Evolutionary conservation across 2,113 vertebrate genomes (phyloP).

Genomic region (Axis porcinus): DNA sequence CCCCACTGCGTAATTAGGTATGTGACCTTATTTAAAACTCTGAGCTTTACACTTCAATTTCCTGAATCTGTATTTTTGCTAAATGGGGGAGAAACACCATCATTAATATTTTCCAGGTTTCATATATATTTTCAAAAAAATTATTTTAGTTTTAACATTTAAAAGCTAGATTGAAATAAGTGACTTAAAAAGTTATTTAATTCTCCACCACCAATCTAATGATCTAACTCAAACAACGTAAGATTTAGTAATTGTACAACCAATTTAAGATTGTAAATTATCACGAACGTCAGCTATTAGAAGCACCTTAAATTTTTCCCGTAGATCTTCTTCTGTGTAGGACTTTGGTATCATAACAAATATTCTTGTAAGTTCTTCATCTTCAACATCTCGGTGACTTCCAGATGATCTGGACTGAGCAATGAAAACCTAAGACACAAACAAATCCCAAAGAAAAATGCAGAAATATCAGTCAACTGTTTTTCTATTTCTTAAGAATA

Average conservation of each 20-base stretch:
- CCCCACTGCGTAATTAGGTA: not conserved
- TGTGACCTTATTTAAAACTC: not conserved
- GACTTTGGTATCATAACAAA: constrained; percentile 97
- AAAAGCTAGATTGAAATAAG: not conserved
- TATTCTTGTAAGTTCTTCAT: constrained; percentile 95
- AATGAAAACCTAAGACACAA: constrained; percentile 85
- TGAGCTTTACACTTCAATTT: not conserved
- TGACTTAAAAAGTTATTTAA: not conserved
- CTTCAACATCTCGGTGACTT: constrained; percentile 93
- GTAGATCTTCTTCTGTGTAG: constrained; percentile 93
- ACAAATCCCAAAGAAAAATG: not conserved
- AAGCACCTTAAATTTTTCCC: constrained; percentile 91
- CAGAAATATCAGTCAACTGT: not conserved
- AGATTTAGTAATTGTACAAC: not conserved
- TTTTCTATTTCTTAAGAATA: not conserved
- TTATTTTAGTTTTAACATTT: constrained; percentile 8
- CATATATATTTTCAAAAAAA: not conserved
- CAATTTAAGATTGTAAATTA: not conserved
- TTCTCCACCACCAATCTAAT: not conserved
- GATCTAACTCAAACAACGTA: not conserved
- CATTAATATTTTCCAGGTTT: not conserved
- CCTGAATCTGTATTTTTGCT: not conserved
- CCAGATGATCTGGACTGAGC: constrained; percentile 93
- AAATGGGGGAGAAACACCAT: not conserved
- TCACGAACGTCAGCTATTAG: not conserved